Base-by-base conservation (phyloP, 2,888 invertebrate species). In the Autographa pulchrina region DNA sequence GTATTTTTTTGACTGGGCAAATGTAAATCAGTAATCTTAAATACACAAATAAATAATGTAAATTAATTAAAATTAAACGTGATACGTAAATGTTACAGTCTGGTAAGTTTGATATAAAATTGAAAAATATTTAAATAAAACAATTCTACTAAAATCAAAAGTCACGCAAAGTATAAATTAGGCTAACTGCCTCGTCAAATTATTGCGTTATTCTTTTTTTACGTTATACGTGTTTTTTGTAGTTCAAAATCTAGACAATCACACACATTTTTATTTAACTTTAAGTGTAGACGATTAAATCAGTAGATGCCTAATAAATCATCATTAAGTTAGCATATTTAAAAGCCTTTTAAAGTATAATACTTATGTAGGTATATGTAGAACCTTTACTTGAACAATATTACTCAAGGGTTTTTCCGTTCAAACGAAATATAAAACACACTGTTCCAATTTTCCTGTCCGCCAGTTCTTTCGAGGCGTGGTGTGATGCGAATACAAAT, bases 401-500 rank as follows among this genome's bases (percentile, higher is more conserved):
- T 35, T 4, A 3, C 35, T 3, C 35, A 35, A 35, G 8, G 7
- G n/a, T n/a, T n/a, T 48, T 48, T 16, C 6, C 14, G 5, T 52
- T 41, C 2, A 20, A 65, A 81, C 35, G 11, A 70, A 65, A 74
- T 63, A 35, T 64, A 13, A 52, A 60, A 48, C n/a, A 4, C n/a
- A 48, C 20, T 25, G 65, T 54, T 31, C 48, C 54, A 54, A 54
- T 85, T 81, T 77, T 77, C 70, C 64, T 85, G 86, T 77, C 82
- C 83, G 68, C 65, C 76, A 86, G 80, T 86, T 82, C 72, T 84
- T 25, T 48, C 31, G 48, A 58, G 65, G 66, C 72, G 68, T 62
- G 62, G 62, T 87, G 82, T 82, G 89, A 77, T 82, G 73, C 78
- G 89, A 88, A 90, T 90, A 89, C 82, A 77, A 84, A 89, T 78